A percentile compares a stretch with the other conserved stretches of the same genome.
Conservation (phyloP, 2,113 vertebrate genomes). For the Macquaria ambigua region DNA sequence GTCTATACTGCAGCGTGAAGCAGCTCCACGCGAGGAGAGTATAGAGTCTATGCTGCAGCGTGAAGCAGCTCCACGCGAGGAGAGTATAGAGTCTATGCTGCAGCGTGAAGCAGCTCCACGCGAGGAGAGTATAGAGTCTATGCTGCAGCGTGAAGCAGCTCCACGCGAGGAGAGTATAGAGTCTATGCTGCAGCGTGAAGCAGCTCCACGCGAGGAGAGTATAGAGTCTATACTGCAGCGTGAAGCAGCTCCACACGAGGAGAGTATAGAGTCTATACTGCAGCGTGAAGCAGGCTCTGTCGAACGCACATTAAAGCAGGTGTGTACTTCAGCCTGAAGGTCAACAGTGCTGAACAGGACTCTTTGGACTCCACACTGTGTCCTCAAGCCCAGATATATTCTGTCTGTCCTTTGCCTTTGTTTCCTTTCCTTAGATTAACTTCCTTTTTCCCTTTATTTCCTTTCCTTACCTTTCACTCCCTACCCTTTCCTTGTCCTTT, state of each 20-base stretch:
- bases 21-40: background rate
- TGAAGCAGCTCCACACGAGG: background rate
- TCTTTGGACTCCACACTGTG: background rate
- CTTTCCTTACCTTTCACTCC: too few relatives aligned
- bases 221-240: constrained; percentile 4
- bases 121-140: background rate
- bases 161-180: background rate
- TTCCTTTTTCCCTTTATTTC: background rate
- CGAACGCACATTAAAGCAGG: too few relatives aligned
- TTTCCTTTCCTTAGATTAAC: background rate
- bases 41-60: constrained; percentile 3
- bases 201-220: background rate
- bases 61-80: background rate
- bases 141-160: constrained; percentile 12
- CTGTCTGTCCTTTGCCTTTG: background rate
- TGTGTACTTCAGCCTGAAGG: background rate
- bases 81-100: constrained; percentile 3
- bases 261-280: constrained; percentile 4
- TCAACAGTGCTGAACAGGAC: background rate
- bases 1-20: constrained; percentile 8
- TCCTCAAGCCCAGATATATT: background rate
- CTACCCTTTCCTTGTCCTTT: background rate
- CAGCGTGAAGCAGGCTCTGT: background rate
- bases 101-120: background rate
- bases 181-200: constrained; percentile 7